These are phyloP conservation scores for Perca schrenkii DNA, from an alignment of 2,113 vertebrate species.

Conservation along the genomic window DNA sequence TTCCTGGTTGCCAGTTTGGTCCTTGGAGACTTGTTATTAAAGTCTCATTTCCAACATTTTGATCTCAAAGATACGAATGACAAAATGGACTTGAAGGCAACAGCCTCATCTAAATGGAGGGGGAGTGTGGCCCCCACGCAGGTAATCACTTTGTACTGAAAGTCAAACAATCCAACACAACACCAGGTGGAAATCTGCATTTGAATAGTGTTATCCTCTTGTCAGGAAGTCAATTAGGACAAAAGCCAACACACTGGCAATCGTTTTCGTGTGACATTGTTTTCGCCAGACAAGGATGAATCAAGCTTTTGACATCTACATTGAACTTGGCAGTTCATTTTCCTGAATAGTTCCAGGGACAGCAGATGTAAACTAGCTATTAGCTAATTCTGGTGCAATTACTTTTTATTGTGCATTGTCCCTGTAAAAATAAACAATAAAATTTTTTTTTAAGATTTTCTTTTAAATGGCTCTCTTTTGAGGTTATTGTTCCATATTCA, in stretches of 20 bases:
- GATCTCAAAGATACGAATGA: neutral
- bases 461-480: neutral
- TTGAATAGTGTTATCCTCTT: conserved; percentile 47
- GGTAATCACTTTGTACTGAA: conserved; percentile 45
- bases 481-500: neutral
- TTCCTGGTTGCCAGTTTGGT: neutral
- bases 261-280: conserved; percentile 21
- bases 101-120: conserved; percentile 39
- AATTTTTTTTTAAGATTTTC: neutral
- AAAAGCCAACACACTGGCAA: neutral
- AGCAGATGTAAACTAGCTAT: too few relatives aligned
- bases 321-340: neutral
- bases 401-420: too few relatives aligned
- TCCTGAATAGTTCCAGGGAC: neutral
- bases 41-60: conserved; percentile 25
- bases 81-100: neutral
- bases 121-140: neutral
- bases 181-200: conserved; percentile 44
- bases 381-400: too few relatives aligned
- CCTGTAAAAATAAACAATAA: too few relatives aligned
- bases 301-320: conserved; percentile 3
- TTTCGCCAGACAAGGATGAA: conserved; percentile 11
- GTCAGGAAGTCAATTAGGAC: conserved; percentile 58
- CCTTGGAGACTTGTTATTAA: conserved; percentile 15
- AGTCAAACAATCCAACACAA: conserved; percentile 40